A percentile compares a stretch with the other conserved stretches of the same genome.
Evolutionary conservation across 2,888 invertebrate genomes (phyloP).

Genomic region (Eumacrocentrus americanus): DNA sequence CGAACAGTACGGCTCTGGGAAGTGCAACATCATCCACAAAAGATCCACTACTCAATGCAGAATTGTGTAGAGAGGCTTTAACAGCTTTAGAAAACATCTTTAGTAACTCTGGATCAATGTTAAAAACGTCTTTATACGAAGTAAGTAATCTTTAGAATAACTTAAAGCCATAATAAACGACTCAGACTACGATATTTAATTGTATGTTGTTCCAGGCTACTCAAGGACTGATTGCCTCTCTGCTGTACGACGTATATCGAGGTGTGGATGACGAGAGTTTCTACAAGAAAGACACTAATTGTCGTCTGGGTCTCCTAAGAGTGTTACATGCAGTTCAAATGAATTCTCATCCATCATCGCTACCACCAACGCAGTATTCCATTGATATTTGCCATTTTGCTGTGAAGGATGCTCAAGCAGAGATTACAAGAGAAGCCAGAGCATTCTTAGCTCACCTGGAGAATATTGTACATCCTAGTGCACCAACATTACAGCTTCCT

Average conservation of each 20-base stretch:
- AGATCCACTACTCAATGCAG: constrained; percentile 36
- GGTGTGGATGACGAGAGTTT: constrained; percentile 38
- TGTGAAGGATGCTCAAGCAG: constrained; percentile 41
- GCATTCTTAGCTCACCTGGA: constrained; percentile 46
- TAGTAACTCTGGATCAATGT: constrained; percentile 39
- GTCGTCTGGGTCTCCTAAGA: constrained; percentile 49
- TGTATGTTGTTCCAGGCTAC: constrained; percentile 42
- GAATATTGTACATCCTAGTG: constrained; percentile 51
- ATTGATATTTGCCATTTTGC: constrained; percentile 51
- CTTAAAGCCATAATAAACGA: not conserved
- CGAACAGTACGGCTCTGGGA: constrained; percentile 40
- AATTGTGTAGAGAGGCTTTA: constrained; percentile 47
- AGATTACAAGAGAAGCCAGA: constrained; percentile 47
- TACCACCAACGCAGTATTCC: constrained; percentile 50
- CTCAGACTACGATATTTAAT: not conserved
- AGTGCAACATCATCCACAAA: constrained; percentile 28
- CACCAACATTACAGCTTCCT: constrained; percentile 45
- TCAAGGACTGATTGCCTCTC: constrained; percentile 33
- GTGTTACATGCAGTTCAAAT: constrained; percentile 46
- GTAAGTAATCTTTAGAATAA: constrained; percentile 37
- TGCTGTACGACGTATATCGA: constrained; percentile 49
- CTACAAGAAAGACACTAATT: constrained; percentile 40
- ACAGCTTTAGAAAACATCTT: constrained; percentile 48
- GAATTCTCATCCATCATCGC: constrained; percentile 45
- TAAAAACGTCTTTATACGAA: constrained; percentile 47